Conservation (phyloP, 2,888 invertebrate genomes). For the Dynastes maya region DNA sequence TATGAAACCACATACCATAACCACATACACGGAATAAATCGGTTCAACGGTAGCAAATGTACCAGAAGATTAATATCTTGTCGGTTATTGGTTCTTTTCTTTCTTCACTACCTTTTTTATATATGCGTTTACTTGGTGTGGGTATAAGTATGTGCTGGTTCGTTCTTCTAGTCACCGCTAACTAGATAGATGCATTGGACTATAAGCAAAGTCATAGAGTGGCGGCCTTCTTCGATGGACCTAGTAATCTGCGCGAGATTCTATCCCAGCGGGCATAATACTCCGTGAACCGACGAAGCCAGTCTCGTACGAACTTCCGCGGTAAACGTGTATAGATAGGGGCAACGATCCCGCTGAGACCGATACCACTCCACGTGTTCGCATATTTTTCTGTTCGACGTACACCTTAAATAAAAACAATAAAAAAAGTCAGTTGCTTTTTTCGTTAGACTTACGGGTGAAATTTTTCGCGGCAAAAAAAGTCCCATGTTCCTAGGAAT, state of each 20-base stretch:
- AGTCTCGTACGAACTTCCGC: constrained; percentile 63
- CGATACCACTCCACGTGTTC: constrained; percentile 56
- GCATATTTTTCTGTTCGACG: constrained; percentile 42
- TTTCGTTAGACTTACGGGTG: not conserved
- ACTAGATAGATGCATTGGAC: constrained; percentile 35
- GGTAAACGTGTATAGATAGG: constrained; percentile 57
- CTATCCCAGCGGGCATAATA: constrained; percentile 57
- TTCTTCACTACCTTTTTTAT: not conserved
- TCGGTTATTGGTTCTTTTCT: constrained; percentile 18
- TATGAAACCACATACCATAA: not conserved
- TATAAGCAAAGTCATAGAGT: constrained; percentile 23
- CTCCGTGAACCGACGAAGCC: constrained; percentile 60
- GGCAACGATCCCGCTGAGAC: constrained; percentile 54
- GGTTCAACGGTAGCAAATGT: constrained; percentile 8
- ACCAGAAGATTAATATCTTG: constrained; percentile 8
- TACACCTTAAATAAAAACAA: constrained; percentile 1
- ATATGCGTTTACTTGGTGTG: not conserved
- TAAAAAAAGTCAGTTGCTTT: not conserved
- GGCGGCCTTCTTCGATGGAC: constrained; percentile 36
- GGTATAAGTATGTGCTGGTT: not conserved
- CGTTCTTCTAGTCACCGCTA: constrained; percentile 18
- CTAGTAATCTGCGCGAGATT: constrained; percentile 57
- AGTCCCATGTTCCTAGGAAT: not conserved
- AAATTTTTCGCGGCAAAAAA: constrained; percentile 12
- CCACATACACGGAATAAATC: not conserved